Base-by-base conservation (phyloP, 2,797 vertebrate genomes). In the Crypturellus tataupa region DNA sequence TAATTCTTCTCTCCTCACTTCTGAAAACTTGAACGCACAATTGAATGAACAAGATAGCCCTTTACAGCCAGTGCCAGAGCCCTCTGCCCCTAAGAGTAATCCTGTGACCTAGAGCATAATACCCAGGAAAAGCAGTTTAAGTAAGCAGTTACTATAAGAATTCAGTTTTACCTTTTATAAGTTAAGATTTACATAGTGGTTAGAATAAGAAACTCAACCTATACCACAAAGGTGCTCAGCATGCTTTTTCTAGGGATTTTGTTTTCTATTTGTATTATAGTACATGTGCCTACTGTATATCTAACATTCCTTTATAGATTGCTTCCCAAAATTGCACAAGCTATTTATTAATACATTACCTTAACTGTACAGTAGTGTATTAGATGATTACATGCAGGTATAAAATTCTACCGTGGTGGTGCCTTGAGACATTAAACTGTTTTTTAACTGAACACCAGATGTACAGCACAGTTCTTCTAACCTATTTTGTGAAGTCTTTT, bases 391-490 rank as follows among this genome's bases (percentile, higher is more conserved):
- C 95, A 96, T 96, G 95, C 97, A 97, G 97, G 97, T 98, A 96
- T 93, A 97, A 97, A 97, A 98, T 97, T 96, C 95, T 97, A 97
- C 97, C 97, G 89, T 97, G 97, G 97, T 97, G 97, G 99, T 99
- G 99, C 99, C 99, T 99, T 99, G 97, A 98, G 97, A 98, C 97
- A 98, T 98, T 97, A 97, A 96, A 98, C 96, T 94, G 93, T 97
- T 97, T 97, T 97, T 95, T 97, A 97, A 97, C 85, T 97, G 82
- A 90, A 94, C 80, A 79, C 77, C 91, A 96, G 94, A 92, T 93
- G 91, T 93, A 94, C 92, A 93, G 88, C 93, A 95, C 80, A 95
- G 69, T 96, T 97, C 96, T 97, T 97, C 93, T 92, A 94, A 94
- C 87, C 80, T 97, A 55, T 89, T 97, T 97, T 91, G 91, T 56